Evolutionary conservation across 2,113 vertebrate species (phyloP), one percentile per base, ranked within the genome.

Genomic region (Labrus mixtus): DNA sequence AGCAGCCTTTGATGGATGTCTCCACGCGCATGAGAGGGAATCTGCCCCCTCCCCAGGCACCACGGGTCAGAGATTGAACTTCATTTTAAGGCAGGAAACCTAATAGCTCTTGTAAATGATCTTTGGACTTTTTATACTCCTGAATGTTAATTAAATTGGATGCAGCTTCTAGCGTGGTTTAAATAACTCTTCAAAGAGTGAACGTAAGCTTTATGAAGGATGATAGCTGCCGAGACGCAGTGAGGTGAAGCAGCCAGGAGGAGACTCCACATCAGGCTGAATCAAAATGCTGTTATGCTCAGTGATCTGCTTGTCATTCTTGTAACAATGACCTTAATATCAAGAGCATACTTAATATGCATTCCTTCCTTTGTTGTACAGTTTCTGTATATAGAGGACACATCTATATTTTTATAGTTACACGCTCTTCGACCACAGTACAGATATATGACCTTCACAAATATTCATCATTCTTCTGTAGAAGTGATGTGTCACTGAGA

Each of bases 361-460:
- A 50, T 48, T 46, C 57, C 64, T 71, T 43, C 56, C 72, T 59
- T 81, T 81, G 68, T 76, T 74, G 51, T 55, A 60, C 73, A 79
- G 43, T 73, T 64, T 43, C 66, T 65, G 11, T 84, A 19, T 78
- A 53, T 73, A 37, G 70, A 50, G 33, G 54, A 20, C 70, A 67
- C 73, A 70, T 78, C 69, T 84, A 58, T 66, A 76, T 71, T 81
- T 88, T 79, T 6, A 84, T 67, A 63, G 63, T 63, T 80, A 60
- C 67, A 83, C 8, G 71, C 70, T 74, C 71, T 56, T 48, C 13
- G 25, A 73, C 75, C 73, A 76, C 64, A 66, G 59, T 68, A 78
- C 63, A 65, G 74, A 73, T 85, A 61, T 73, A 57, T 73, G 80
- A 83, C 86, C 86, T 85, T 88, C 33, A 90, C 88, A 77, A 76